Conservation (phyloP, 2,113 vertebrate species). For the Heptranchias perlo region DNA sequence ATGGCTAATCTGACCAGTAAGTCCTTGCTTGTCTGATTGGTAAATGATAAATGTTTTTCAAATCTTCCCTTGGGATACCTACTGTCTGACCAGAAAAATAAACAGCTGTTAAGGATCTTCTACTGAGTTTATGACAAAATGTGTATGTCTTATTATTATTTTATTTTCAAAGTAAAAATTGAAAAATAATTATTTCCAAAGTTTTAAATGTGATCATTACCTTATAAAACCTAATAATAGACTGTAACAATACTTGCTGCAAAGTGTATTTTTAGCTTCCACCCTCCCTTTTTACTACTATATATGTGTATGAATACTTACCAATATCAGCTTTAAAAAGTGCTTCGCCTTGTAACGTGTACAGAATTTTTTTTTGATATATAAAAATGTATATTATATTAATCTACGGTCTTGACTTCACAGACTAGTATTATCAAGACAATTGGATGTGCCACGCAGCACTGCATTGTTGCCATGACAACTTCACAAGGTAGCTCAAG, state of each 20-base stretch:
- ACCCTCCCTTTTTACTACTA: neutral
- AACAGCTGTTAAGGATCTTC: neutral
- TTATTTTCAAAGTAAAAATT: neutral
- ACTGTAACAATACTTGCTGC: neutral
- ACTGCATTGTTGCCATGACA: constrained; percentile 58
- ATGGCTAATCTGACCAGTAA: neutral
- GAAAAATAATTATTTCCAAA: neutral
- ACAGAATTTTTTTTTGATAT: neutral
- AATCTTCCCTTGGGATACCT: neutral
- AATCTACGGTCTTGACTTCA: constrained; percentile 15
- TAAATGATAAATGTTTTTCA: neutral
- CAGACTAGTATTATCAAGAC: constrained; percentile 52
- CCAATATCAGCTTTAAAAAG: neutral
- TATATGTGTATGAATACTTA: neutral
- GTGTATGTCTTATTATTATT: neutral
- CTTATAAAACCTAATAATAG: neutral
- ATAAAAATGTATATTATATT: neutral
- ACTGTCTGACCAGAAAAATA: neutral
- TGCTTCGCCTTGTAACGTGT: neutral
- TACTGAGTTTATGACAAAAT: neutral
- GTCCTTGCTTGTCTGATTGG: neutral
- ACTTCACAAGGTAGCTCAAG: constrained; percentile 59
- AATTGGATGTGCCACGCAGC: constrained; percentile 61
- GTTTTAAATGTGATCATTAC: neutral
- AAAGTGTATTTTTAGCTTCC: neutral